phyloP scores from a whole-genome alignment of 2,888 invertebrate genomes.

The Halictus quadricinctus region DNA sequence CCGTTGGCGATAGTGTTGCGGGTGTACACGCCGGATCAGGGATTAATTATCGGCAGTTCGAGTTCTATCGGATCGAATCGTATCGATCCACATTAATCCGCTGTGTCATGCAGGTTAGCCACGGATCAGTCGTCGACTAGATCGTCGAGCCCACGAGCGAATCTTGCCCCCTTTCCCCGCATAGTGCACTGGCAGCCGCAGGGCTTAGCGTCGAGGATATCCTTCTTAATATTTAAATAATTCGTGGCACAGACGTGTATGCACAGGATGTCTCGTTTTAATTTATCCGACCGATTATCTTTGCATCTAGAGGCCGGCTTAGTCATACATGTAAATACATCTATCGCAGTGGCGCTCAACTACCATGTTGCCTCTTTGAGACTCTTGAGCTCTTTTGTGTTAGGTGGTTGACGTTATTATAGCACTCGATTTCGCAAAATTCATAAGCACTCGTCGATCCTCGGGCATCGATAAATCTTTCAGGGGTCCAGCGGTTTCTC shows the following conservation, averaged over 20 bases:
- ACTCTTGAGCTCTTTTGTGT: not conserved
- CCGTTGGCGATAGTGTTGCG: not conserved
- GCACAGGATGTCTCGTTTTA: conserved; percentile 16
- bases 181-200: not conserved
- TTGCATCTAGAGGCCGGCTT: conserved; percentile 9
- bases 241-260: not conserved
- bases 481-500: not conserved
- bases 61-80: conserved; percentile 42
- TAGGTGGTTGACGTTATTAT: not conserved
- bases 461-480: conserved; percentile 8
- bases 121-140: conserved; percentile 45
- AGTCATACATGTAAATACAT: conserved; percentile 14
- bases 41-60: conserved; percentile 28
- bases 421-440: not conserved
- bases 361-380: not conserved
- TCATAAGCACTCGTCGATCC: conserved; percentile 3
- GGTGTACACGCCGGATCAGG: not conserved
- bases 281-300: conserved; percentile 15
- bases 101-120: conserved; percentile 25
- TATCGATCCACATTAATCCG: conserved; percentile 37
- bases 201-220: not conserved
- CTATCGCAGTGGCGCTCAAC: not conserved
- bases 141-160: conserved; percentile 15
- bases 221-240: conserved; percentile 10
- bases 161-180: not conserved